These are phyloP conservation scores for Nicator chloris DNA, from an alignment of 2,113 vertebrate genomes.

Conservation along the genomic window DNA sequence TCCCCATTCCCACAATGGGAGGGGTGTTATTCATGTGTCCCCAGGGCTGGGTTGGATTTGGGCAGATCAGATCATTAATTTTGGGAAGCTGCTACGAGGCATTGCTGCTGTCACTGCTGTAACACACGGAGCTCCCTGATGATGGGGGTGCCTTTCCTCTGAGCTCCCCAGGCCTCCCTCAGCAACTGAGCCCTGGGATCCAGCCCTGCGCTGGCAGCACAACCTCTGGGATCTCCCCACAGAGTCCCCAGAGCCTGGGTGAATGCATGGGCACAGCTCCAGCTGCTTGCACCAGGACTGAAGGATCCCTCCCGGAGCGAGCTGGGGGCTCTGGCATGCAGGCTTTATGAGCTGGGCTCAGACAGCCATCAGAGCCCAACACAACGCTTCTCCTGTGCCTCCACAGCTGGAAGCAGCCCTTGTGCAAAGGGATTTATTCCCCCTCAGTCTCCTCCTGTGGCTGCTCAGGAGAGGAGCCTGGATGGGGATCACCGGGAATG, in stretches of 20 bases:
- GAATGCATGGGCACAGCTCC: fast-evolving
- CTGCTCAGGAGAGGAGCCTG: neutral
- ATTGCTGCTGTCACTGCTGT: neutral
- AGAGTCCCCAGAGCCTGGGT: fast-evolving
- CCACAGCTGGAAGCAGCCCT: neutral
- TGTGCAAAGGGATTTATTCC: neutral
- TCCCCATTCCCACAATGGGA: neutral
- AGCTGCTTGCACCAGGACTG: fast-evolving
- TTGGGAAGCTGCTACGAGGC: fast-evolving
- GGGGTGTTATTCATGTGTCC: fast-evolving
- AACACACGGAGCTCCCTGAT: fast-evolving
- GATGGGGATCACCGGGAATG: neutral
- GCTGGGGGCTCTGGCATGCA: neutral
- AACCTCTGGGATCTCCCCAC: fast-evolving
- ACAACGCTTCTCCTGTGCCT: neutral
- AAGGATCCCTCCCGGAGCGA: fast-evolving
- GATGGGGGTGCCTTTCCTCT: neutral
- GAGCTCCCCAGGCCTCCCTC: neutral
- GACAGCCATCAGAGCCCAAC: neutral
- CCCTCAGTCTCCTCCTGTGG: neutral
- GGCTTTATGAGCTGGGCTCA: neutral
- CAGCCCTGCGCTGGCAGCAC: neutral
- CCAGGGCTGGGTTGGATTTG: neutral
- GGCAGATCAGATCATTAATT: neutral
- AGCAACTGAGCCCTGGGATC: fast-evolving